Conservation (phyloP, 2,113 vertebrate genomes). For the Numenius arquata region DNA sequence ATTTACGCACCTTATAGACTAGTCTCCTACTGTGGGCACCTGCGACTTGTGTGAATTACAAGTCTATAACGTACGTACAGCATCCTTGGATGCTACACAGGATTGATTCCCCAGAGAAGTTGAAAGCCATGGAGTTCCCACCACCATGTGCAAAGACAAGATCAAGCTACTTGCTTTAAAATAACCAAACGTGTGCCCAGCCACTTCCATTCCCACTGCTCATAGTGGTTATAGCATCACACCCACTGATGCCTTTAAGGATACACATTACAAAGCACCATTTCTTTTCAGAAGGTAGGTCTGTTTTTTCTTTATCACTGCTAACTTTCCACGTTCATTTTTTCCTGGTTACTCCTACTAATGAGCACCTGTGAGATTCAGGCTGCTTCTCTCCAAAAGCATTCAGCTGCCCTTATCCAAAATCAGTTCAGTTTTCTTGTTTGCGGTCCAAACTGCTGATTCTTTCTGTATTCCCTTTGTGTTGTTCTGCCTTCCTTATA, state of each 20-base stretch:
- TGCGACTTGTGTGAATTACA: fast-evolving
- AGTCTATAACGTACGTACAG: fast-evolving
- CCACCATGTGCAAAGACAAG: background rate
- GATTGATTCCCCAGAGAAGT: fast-evolving
- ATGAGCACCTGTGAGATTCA: background rate
- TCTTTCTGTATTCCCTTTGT: background rate
- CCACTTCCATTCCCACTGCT: background rate
- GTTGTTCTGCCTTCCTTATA: background rate
- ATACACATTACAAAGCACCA: background rate
- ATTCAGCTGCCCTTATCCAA: background rate
- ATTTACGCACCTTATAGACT: background rate
- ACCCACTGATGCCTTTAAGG: background rate
- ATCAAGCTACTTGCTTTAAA: background rate
- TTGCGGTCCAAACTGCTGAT: background rate
- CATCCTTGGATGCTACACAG: background rate
- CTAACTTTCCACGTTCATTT: background rate
- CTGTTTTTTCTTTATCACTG: background rate
- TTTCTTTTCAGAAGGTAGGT: background rate
- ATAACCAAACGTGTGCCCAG: background rate
- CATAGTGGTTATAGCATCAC: background rate
- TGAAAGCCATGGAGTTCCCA: background rate
- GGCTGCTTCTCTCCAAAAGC: background rate
- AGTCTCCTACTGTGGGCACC: fast-evolving
- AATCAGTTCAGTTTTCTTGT: background rate
- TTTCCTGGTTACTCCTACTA: background rate